phyloP scores from a whole-genome alignment of 1,140 invertebrate species.

The Bombus confusus region DNA sequence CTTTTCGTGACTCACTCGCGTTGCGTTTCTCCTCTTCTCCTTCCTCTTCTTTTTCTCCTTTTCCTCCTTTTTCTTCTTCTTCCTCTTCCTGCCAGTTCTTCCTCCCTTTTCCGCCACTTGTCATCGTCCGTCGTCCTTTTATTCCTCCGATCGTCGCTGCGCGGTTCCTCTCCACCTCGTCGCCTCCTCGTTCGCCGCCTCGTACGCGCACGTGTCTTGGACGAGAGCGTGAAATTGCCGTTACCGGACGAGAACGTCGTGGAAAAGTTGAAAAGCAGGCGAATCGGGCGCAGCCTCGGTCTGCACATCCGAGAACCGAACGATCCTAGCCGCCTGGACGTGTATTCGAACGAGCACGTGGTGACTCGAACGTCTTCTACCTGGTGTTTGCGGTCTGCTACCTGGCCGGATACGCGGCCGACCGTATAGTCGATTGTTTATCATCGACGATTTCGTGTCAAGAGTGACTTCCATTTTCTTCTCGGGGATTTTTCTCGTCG shows the following conservation, averaged over 20 bases:
- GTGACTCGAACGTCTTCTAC: slow-evolving; percentile 2
- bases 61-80: neutral
- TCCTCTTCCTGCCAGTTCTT: neutral
- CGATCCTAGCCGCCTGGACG: neutral
- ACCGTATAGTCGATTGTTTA: slow-evolving; percentile 5
- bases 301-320: too few species aligned
- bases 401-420: neutral
- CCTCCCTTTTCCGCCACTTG: neutral
- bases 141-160: neutral
- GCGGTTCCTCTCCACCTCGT: neutral
- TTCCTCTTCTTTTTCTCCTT: neutral
- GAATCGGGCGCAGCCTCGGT: neutral
- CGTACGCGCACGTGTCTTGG: slow-evolving; percentile 58
- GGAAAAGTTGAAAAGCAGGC: slow-evolving; percentile 41
- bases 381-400: neutral
- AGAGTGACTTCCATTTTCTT: neutral
- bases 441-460: neutral
- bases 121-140: neutral
- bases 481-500: neutral
- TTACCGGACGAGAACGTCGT: slow-evolving; percentile 17
- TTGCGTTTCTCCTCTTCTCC: neutral
- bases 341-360: slow-evolving; percentile 26
- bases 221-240: slow-evolving; percentile 52
- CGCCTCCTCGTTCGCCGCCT: neutral
- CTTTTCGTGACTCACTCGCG: slow-evolving; percentile 33